Evolutionary conservation across 1,140 invertebrate genomes (phyloP), one percentile per base, ranked within the genome.

Genomic region (Riptortus pedestris): DNA sequence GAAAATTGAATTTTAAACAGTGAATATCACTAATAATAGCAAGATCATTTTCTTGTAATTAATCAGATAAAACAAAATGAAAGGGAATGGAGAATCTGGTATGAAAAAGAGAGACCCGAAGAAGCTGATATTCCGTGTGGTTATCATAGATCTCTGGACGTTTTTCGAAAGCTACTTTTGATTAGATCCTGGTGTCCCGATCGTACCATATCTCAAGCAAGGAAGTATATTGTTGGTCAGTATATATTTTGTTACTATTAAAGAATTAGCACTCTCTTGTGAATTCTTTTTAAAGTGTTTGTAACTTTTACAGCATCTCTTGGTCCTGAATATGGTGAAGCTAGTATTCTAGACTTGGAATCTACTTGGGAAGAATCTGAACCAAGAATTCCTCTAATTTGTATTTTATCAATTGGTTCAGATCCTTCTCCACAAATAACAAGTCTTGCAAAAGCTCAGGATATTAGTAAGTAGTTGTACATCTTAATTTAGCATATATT

Each of bases 171-270:
- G 73, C 76, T 97, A 24, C 74, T 98, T 12, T 77, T 98, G 0
- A 90, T 98, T 59, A 79, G 95, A 58, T 93, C 89, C 0, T 97
- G 93, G 93, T 95, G 92, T 76, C 93, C 93, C 0, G 94, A 97
- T 73, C 78, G 94, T 68, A 96, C 93, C 3, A 79, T 97, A n/a
- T 91, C 91, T 0, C 91, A 94, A 60, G 81, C 83, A 14, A 87
- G 86, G 70, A 90, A 86, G 68, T 98, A 96, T 72, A 88, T 96
- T 28, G 83, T 87, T 65, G 85, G 86, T 86, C 74, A 70, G 69
- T 64, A 7, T 38, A 38, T 38, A 38, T 38, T 55, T 11, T 47
- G 38, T 55, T 9, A 51, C 26, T n/a, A n/a, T n/a, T n/a, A n/a
- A n/a, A n/a, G n/a, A n/a, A n/a, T n/a, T n/a, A n/a, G n/a, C n/a